Conservation (phyloP, 2,797 vertebrate species). For the Chaetophractus vellerosus region DNA sequence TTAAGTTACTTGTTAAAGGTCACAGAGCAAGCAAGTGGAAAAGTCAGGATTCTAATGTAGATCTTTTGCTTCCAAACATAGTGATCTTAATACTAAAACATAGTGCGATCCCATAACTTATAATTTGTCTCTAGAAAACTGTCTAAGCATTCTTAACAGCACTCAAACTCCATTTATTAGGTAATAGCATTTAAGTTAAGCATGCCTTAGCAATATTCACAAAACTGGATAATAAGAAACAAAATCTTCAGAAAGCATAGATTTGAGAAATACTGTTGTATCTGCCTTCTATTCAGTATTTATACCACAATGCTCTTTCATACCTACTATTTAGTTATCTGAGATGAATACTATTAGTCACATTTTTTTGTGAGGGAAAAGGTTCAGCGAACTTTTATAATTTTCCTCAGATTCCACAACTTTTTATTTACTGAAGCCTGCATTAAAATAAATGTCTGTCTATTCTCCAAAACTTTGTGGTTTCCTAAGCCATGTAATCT, state of each 20-base stretch:
- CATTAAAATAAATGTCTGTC: background rate
- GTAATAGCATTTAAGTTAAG: slow-evolving; percentile 56
- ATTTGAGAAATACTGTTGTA: background rate
- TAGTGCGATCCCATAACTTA: background rate
- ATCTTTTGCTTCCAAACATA: background rate
- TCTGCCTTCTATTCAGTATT: background rate
- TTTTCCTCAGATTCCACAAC: background rate
- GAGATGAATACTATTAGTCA: background rate
- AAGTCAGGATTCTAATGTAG: background rate
- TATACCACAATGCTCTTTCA: background rate
- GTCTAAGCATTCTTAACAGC: slow-evolving; percentile 14
- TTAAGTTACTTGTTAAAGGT: slow-evolving; percentile 28
- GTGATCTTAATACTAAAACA: background rate
- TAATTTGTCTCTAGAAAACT: background rate
- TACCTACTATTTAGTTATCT: slow-evolving; percentile 19
- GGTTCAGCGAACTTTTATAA: background rate
- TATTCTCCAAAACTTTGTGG: background rate
- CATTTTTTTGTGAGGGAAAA: slow-evolving; percentile 36
- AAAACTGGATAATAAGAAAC: background rate
- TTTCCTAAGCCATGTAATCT: slow-evolving; percentile 32
- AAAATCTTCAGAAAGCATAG: slow-evolving; percentile 34
- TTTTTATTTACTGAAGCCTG: background rate
- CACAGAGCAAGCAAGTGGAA: background rate
- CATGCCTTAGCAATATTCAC: background rate
- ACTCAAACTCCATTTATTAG: slow-evolving; percentile 20